Conservation (phyloP, 1,140 invertebrate genomes). For the Chironomus striatipennis region DNA sequence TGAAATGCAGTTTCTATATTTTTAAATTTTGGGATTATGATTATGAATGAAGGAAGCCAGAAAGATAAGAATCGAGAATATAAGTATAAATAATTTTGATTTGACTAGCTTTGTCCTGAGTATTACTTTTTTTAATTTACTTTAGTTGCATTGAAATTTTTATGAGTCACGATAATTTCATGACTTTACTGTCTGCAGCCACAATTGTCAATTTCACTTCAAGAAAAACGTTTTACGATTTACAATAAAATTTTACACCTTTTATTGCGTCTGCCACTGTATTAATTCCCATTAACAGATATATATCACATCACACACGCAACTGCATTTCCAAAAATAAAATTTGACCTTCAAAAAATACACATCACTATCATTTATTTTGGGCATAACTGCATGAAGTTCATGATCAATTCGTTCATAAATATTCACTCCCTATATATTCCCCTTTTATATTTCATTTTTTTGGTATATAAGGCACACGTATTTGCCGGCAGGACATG, state of each 20-base stretch:
- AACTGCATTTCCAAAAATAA: background rate
- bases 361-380: background rate
- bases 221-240: background rate
- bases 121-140: no score
- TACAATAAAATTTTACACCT: background rate
- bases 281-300: no score
- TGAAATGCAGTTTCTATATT: no score
- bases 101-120: no score
- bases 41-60: no score
- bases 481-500: background rate
- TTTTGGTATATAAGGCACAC: background rate
- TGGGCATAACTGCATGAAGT: background rate
- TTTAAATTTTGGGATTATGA: no score
- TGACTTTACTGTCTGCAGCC: no score
- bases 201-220: no score
- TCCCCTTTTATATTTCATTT: background rate
- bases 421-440: background rate
- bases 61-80: no score
- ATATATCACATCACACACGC: background rate
- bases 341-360: background rate
- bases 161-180: no score
- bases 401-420: background rate
- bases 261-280: background rate
- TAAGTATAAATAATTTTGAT: no score
- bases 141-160: no score